Base-by-base conservation (phyloP, 2,113 vertebrate species). In the Pyrgilauda ruficollis region DNA sequence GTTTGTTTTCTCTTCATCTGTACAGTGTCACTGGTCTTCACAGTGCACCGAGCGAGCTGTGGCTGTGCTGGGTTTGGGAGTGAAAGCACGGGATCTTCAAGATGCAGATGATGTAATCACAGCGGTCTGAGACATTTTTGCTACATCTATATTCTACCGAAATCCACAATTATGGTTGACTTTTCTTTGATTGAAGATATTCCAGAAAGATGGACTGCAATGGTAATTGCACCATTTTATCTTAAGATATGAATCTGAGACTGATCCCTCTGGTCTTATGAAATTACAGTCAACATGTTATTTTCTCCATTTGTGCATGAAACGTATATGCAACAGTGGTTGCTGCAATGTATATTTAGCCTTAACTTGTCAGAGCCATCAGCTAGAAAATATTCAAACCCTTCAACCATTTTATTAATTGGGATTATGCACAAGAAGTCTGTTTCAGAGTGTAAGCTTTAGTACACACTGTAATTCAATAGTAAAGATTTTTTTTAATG, bases 161-260 rank as follows among this genome's bases (percentile, higher is more conserved):
- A 97, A 97, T 97, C 95, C 95, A 88, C 97, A 98, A 97, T 98
- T 97, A 95, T 87, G 96, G 98, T 95, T 96, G 97, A 97, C 35
- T 91, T 97, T 82, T 96, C 96, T 96, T 83, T 75, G 87, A 98
- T 91, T 98, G 97, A 98, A 98, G 98, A 93, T 56, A 75, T 84
- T 97, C 98, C 98, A 98, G 95, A 95, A 96, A 96, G 97, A 98
- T 97, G 97, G 96, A 92, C 96, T 58, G 96, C 93, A 87, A 87
- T 24, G 61, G 92, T 93, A 97, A 97, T 87, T 93, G 96, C 78
- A 92, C 87, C n/a, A 0, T 97, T 98, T 97, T 93, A 97, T 97
- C 97, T 97, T 94, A 88, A 87, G 94, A 96, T 96, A 96, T 3
- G 84, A 97, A 97, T 97, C 91, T 91, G 92, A 82, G 95, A 83